Evolutionary conservation across 1,140 invertebrate genomes (phyloP), one percentile per base, ranked within the genome.

Genomic region (Saccostrea glomerata): DNA sequence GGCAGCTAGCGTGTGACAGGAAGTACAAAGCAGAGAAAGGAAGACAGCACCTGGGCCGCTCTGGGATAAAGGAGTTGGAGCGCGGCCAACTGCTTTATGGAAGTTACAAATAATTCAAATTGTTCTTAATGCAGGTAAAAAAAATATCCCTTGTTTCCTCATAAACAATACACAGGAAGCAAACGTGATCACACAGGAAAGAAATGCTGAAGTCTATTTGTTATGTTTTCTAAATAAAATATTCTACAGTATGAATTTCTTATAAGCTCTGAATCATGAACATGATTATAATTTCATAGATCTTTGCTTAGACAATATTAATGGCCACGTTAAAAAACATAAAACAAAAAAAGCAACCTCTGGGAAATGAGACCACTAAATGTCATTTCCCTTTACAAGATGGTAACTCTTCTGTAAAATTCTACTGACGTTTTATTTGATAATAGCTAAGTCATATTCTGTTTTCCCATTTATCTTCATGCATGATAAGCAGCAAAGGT

Each of bases 401-500:
- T 77, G 70, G 25, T 77, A 77, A 36, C 25, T 77, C 70, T 77
- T 15, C 70, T 77, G 70, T 77, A 77, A 77, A 77, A 36, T 30
- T 77, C 30, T 77, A 30, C 25, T 77, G 70, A 77, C 70, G 70
- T 77, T 77, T 77, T 77, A 77, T 77, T 77, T 77, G 70, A 77
- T 77, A 77, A 77, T 25, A 77, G 70, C 70, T 77, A 77, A 77
- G 70, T 77, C 70, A 77, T 77, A 77, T 77, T 77, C 70, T 77
- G 70, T 77, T 77, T 77, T 77, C 11, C 70, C 70, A 77, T 77
- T 77, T 77, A 30, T 77, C 70, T 77, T 77, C 70, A 77, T 77
- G 70, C 70, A 30, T 77, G 70, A 77, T 77, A 77, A 77, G 70
- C 25, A 9, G 30, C 25, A 13, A 77, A 77, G 70, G 70, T 77